These are phyloP conservation scores for Auanema sp. DNA, from an alignment of 2,888 invertebrate species.

Conservation along the genomic window DNA sequence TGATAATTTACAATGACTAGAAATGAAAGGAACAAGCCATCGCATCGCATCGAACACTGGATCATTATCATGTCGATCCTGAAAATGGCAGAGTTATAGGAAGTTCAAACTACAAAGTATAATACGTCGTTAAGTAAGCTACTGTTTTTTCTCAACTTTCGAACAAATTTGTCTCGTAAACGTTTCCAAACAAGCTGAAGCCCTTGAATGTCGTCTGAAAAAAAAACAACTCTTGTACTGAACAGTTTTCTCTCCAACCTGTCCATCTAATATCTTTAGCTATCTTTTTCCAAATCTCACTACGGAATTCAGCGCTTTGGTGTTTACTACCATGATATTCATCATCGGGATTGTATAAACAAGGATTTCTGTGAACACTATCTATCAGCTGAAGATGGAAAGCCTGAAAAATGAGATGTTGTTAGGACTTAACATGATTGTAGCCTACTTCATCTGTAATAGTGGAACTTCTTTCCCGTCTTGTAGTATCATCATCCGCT, in stretches of 20 bases:
- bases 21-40: not conserved
- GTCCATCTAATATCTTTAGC: constrained; percentile 8
- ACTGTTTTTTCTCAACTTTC: not conserved
- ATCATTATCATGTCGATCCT: not conserved
- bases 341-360: constrained; percentile 11
- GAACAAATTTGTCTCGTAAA: constrained; percentile 8
- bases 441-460: too few species aligned
- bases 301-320: not conserved
- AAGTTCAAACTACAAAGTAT: too few species aligned
- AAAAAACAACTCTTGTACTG: not conserved
- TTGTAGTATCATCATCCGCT: too few species aligned
- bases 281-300: constrained; percentile 11
- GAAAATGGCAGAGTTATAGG: too few species aligned
- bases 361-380: constrained; percentile 9
- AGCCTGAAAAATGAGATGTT: not conserved
- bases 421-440: too few species aligned
- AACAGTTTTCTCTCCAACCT: not conserved
- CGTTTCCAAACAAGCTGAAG: constrained; percentile 12
- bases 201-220: constrained; percentile 5
- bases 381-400: constrained; percentile 5
- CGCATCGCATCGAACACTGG: constrained; percentile 4
- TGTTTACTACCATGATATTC: constrained; percentile 1
- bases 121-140: not conserved
- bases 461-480: too few species aligned
- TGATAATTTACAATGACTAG: too few species aligned